Evolutionary conservation across 2,888 invertebrate species (phyloP), one percentile per base, ranked within the genome.

Genomic region (Schrankia costaestrigalis): DNA sequence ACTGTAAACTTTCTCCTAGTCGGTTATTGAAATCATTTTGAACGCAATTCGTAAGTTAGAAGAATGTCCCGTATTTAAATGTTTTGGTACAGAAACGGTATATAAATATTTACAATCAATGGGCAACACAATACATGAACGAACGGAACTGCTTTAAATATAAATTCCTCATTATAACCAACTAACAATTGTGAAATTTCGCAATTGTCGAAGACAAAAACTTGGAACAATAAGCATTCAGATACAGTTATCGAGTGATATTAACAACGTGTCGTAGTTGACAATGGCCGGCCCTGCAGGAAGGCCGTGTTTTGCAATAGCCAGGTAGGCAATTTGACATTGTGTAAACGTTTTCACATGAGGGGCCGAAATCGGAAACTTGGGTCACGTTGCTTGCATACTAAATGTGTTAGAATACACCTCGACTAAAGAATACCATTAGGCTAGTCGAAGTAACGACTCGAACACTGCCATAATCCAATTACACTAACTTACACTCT

Each of bases 301-400:
- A 71, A 75, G 73, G 76, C 54, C 65, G 60, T 56, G 62, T 77
- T 77, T 78, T 67, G 77, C 76, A 77, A 79, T 60, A 48, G 53
- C 48, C 74, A 75, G 75, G 71, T 71, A 68, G 66, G 59, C 73
- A 72, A 78, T 78, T 77, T 74, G 77, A 78, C 77, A 79, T 81
- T 82, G 81, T 79, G 77, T 73, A 75, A 80, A 78, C 73, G 77
- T 79, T 81, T 77, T 78, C 73, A 78, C 76, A 74, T 76, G 69
- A n/a, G 71, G 62, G 68, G 64, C 74, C 74, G 60, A 74, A 76
- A 78, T 76, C 79, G 82, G 80, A 82, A 77, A 78, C 78, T 63
- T 63, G 64, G 68, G 72, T 72, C 72, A 75, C 77, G 78, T 74
- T 71, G 60, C 63, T 66, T 65, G 80, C 77, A 79, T 82, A 78